phyloP scores from a whole-genome alignment of 1,140 invertebrate species.

The Bursaphelenchus mucronatus region DNA sequence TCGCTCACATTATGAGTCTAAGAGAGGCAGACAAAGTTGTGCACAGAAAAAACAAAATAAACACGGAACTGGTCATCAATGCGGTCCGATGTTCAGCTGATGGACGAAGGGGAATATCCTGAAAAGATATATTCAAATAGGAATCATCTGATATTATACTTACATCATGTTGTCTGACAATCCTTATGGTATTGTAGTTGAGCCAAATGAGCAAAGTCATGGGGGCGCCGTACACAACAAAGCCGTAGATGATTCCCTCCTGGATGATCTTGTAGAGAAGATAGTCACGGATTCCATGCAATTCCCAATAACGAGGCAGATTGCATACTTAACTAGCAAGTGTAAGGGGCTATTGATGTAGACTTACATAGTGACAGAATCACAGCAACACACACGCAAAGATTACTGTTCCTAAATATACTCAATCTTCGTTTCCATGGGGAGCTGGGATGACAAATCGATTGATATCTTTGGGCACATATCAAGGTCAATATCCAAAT shows the following conservation, averaged over 20 bases:
- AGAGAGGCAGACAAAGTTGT: constrained; percentile 35
- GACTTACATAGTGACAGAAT: constrained; percentile 28
- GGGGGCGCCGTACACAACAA: constrained; percentile 38
- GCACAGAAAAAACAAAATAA: constrained; percentile 42
- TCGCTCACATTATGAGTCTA: constrained; percentile 34
- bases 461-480: constrained; percentile 43
- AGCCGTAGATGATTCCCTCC: constrained; percentile 41
- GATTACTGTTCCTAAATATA: constrained; percentile 35
- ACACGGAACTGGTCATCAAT: constrained; percentile 36
- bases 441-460: constrained; percentile 42
- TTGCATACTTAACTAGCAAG: constrained; percentile 32
- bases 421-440: constrained; percentile 30
- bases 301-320: constrained; percentile 37
- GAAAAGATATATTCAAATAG: background rate
- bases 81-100: constrained; percentile 44
- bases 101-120: constrained; percentile 18
- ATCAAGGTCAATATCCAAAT: constrained; percentile 43
- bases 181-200: constrained; percentile 37
- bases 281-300: constrained; percentile 30
- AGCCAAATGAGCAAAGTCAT: constrained; percentile 38
- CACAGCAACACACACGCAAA: constrained; percentile 29
- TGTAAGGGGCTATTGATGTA: background rate
- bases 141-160: constrained; percentile 7
- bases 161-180: constrained; percentile 29
- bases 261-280: constrained; percentile 40